A percentile compares a stretch with the other conserved stretches of the same genome.
phyloP scores from a whole-genome alignment of 2,888 invertebrate species.

The Lasioglossum lativentre region DNA sequence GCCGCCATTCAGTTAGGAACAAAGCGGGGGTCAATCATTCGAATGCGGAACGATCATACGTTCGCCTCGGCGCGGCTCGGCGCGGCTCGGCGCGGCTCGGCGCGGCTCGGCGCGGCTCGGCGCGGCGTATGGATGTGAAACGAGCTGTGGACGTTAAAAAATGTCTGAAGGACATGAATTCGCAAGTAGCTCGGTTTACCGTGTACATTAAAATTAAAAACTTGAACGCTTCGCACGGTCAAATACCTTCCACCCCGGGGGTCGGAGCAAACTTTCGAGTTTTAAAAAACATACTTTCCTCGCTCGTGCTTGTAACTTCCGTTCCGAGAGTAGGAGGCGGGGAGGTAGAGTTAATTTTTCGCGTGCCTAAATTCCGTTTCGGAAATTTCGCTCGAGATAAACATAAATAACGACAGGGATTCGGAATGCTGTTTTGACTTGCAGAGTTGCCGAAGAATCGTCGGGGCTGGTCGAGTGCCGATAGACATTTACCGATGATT shows the following conservation, averaged over 20 bases:
- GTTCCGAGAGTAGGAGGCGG: not conserved
- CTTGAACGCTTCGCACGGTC: not conserved
- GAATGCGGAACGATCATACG: not conserved
- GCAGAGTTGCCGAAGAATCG: slow-evolving; percentile 58
- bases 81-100: not conserved
- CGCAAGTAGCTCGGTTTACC: not conserved
- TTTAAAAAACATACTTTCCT: slow-evolving; percentile 3
- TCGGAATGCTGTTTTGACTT: slow-evolving; percentile 40
- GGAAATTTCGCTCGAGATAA: not conserved
- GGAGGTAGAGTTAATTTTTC: not conserved
- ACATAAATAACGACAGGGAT: slow-evolving; percentile 28
- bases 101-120: not conserved
- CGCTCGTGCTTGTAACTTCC: not conserved
- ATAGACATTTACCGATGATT: slow-evolving; percentile 65
- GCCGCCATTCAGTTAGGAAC: not conserved
- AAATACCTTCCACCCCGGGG: not conserved
- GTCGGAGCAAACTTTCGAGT: not conserved
- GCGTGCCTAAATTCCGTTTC: not conserved
- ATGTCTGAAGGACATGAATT: not conserved
- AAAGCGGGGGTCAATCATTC: not conserved
- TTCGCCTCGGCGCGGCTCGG: not conserved
- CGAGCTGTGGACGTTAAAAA: not conserved
- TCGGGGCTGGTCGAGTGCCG: slow-evolving; percentile 47
- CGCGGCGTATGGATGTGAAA: not conserved
- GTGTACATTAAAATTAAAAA: not conserved